A percentile compares a stretch with the other conserved stretches of the same genome.
These are phyloP conservation scores for Morone saxatilis DNA, from an alignment of 2,113 vertebrate species.

Conservation along the genomic window DNA sequence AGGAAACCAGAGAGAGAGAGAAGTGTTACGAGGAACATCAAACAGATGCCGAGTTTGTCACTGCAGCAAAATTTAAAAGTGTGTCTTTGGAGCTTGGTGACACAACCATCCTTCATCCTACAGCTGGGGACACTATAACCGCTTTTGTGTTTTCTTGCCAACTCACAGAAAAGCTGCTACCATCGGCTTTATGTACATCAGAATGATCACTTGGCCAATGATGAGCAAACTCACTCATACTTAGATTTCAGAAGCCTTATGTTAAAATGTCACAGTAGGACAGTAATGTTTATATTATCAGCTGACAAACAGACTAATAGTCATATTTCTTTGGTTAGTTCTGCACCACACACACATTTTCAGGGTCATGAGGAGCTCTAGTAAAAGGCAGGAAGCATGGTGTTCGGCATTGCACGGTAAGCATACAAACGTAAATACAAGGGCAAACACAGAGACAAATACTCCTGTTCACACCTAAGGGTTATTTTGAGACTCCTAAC, in stretches of 20 bases:
- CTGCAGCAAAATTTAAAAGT: conserved; percentile 70
- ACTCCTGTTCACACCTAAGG: not conserved
- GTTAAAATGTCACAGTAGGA: not conserved
- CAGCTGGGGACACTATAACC: conserved; percentile 72
- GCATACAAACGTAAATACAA: not conserved
- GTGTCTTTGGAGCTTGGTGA: conserved; percentile 62
- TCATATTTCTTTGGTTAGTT: not conserved
- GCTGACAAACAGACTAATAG: not conserved
- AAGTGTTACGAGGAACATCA: conserved; percentile 53
- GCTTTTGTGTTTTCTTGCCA: conserved; percentile 68
- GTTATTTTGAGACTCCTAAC: not conserved
- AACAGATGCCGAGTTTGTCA: conserved; percentile 80
- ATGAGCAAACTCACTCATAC: conserved; percentile 20
- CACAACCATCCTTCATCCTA: conserved; percentile 74
- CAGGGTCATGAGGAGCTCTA: not conserved
- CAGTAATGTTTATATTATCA: not conserved
- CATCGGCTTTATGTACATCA: conserved; percentile 44
- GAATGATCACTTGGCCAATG: conserved; percentile 25
- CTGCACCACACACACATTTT: not conserved
- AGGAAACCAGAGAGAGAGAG: conserved; percentile 22
- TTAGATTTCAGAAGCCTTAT: conserved; percentile 10
- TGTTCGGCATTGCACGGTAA: not conserved
- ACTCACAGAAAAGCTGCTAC: conserved; percentile 61
- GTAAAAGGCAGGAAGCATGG: not conserved
- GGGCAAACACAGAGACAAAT: not conserved